Conservation (phyloP, 2,113 vertebrate genomes). For the Sigmodon hispidus region DNA sequence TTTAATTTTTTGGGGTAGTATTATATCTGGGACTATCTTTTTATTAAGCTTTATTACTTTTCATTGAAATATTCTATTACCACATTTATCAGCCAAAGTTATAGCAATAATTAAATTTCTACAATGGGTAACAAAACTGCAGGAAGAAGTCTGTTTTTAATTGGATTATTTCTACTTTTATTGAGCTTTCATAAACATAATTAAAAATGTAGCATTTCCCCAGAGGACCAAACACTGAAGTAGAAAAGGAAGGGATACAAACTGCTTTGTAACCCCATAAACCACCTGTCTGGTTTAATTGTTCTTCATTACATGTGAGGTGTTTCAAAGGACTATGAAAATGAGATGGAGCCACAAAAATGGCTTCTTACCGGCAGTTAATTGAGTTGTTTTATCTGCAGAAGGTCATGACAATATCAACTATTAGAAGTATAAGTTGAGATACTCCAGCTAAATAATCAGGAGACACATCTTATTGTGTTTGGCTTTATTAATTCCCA, state of each 20-base stretch:
- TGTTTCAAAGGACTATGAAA: constrained; percentile 65
- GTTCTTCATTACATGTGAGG: constrained; percentile 38
- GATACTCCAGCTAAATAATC: neutral
- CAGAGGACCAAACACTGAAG: constrained; percentile 34
- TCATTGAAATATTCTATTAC: constrained; percentile 45
- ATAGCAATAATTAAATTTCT: constrained; percentile 62
- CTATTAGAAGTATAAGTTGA: constrained; percentile 11
- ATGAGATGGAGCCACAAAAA: constrained; percentile 59
- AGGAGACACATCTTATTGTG: neutral
- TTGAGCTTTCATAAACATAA: constrained; percentile 66
- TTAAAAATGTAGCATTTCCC: constrained; percentile 50
- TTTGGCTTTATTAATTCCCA: neutral
- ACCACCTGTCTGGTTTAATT: constrained; percentile 48
- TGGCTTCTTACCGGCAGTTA: constrained; percentile 62
- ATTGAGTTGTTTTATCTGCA: neutral
- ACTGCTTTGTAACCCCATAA: constrained; percentile 25
- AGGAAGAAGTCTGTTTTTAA: constrained; percentile 61
- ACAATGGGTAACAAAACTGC: constrained; percentile 26
- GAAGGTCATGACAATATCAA: constrained; percentile 51
- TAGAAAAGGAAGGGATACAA: neutral
- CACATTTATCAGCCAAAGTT: constrained; percentile 50
- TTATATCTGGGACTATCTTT: constrained; percentile 26
- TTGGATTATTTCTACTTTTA: constrained; percentile 64
- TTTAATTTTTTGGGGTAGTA: neutral
- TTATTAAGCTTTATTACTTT: constrained; percentile 58